Base-by-base conservation (phyloP, 2,113 vertebrate species). In the Symphodus melops region DNA sequence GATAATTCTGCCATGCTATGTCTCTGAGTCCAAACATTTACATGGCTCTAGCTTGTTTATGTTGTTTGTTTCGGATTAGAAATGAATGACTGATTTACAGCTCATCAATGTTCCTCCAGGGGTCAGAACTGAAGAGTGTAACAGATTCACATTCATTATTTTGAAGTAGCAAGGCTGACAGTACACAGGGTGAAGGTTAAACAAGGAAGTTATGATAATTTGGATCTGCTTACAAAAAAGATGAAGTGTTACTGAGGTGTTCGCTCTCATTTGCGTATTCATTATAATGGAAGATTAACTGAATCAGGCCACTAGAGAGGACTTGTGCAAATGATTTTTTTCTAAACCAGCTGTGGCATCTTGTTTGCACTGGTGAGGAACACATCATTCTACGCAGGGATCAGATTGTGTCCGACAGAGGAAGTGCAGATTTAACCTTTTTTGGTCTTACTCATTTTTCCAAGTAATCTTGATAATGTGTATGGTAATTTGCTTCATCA, bases 251-350 rank as follows among this genome's bases (percentile, higher is more conserved):
- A 86, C 71, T 82, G 70, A 65, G 63, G 49, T 46, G 41, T 82
- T 80, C 77, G 16, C 71, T 62, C 62, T 90, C 58, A 81, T 79
- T 90, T 88, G 67, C 36, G 12, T 69, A 54, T 81, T 84, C 75
- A 90, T 88, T 79, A 79, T 55, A 52, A 68, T 66, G 36, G 28
- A 74, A 42, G 39, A 79, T 67, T 44, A 23, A 51, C 19, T 54
- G 84, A 88, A 90, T 86, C 53, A 65, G 65, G 59, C 36, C 83
- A 51, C 56, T 8, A n/a, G 77, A 79, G 81, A 77, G 39, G 46
- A 33, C 49, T 82, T 85, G 63, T 33, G 51, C 58, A 86, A 85
- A 66, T 25, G 77, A 53, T 72, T 69, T 78, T 78, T 44, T 71
- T 71, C 74, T 33, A 69, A 57, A 63, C 4, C 57, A 73, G 64